Percentiles rank a stretch among this genome's conserved stretches.
Conservation (phyloP, 2,797 vertebrate species). For the Acestrorhynchus altus region DNA sequence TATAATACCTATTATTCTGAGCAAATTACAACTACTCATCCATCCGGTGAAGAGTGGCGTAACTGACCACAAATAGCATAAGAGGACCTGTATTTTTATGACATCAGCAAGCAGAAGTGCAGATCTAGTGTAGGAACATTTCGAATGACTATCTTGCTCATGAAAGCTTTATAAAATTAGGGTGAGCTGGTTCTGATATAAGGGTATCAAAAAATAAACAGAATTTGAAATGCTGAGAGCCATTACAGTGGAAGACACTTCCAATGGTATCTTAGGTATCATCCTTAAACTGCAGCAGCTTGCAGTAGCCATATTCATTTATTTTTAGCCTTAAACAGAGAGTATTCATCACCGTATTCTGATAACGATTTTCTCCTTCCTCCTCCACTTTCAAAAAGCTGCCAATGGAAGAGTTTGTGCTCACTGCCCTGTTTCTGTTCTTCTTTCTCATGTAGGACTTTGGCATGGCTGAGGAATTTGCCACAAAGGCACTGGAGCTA, state of each 20-base stretch:
- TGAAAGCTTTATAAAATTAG: background rate
- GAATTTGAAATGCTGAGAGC: too few relatives aligned
- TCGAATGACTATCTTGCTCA: background rate
- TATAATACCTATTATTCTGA: slow-evolving; percentile 36
- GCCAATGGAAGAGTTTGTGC: background rate
- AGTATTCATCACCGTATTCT: too few relatives aligned
- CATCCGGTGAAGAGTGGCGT: slow-evolving; percentile 19
- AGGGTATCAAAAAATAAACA: too few relatives aligned
- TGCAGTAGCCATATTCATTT: too few relatives aligned
- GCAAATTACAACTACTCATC: slow-evolving; percentile 37
- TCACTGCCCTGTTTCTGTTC: background rate
- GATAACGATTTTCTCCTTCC: background rate
- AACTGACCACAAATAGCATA: background rate
- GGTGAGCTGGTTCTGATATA: background rate
- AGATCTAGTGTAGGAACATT: background rate
- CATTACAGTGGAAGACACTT: too few relatives aligned
- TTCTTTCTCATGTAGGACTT: slow-evolving; percentile 84
- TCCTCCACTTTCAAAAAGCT: background rate
- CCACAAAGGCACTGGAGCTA: slow-evolving; percentile 95
- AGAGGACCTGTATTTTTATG: background rate
- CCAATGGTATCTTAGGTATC: too few relatives aligned
- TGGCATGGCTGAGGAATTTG: slow-evolving; percentile 98
- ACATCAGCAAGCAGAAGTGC: too few relatives aligned
- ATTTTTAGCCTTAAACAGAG: too few relatives aligned
- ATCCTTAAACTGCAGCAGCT: too few relatives aligned